Conservation (phyloP, 2,888 invertebrate species). For the Adineta ricciae region DNA sequence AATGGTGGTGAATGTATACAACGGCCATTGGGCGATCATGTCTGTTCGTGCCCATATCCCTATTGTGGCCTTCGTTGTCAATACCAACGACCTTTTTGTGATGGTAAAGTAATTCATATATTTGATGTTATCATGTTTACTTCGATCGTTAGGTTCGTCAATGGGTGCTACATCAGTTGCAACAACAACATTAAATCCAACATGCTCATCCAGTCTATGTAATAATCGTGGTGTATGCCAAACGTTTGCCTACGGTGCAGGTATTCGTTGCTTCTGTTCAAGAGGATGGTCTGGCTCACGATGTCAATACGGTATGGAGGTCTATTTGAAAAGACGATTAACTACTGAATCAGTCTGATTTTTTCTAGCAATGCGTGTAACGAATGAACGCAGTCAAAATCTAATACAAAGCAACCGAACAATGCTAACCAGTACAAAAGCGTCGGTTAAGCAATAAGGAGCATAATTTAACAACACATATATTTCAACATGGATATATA, state of each 20-base stretch:
- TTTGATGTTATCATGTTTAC: background rate
- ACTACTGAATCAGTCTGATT: background rate
- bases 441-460: background rate
- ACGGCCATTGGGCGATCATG: slow-evolving; percentile 28
- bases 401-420: background rate
- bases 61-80: slow-evolving; percentile 32
- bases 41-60: slow-evolving; percentile 32
- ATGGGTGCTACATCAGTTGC: background rate
- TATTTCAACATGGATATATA: background rate
- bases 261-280: slow-evolving; percentile 26
- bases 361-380: background rate
- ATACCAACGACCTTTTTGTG: slow-evolving; percentile 25
- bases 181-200: background rate
- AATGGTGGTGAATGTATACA: slow-evolving; percentile 33
- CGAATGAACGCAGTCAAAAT: background rate
- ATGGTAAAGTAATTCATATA: background rate
- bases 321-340: background rate
- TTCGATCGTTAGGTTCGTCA: background rate
- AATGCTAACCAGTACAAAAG: background rate
- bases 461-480: background rate
- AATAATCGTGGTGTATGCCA: slow-evolving; percentile 30
- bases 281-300: slow-evolving; percentile 26
- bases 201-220: slow-evolving; percentile 26
- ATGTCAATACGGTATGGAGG: slow-evolving; percentile 24
- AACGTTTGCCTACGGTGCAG: background rate